Percentiles rank a stretch among this genome's conserved stretches.
phyloP scores from a whole-genome alignment of 2,113 vertebrate species.

The Patagioenas fasciata region DNA sequence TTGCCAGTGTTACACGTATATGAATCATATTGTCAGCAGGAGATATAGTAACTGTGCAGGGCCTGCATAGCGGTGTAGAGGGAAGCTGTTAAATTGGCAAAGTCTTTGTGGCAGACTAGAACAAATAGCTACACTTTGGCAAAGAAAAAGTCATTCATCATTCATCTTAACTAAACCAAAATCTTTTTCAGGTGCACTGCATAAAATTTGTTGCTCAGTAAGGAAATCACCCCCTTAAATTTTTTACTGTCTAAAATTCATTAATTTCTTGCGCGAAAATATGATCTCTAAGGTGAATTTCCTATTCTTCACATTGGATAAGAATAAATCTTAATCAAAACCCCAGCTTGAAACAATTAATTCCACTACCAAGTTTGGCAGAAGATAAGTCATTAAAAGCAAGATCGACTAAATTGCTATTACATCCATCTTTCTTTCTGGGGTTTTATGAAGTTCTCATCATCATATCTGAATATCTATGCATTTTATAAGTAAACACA shows the following conservation, averaged over 20 bases:
- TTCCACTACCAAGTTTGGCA: neutral
- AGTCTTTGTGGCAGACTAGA: neutral
- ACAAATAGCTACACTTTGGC: neutral
- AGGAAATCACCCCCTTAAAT: neutral
- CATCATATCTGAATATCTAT: neutral
- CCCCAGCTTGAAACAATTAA: neutral
- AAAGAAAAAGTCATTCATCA: neutral
- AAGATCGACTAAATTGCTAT: neutral
- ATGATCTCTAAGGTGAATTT: neutral
- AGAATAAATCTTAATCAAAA: neutral
- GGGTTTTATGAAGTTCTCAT: neutral
- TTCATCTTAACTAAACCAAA: neutral
- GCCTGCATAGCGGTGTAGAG: neutral
- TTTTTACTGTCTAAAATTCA: neutral
- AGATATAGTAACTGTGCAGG: neutral
- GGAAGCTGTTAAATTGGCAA: neutral
- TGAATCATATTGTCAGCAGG: slow-evolving; percentile 21
- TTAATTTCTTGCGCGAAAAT: neutral
- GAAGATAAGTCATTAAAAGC: neutral
- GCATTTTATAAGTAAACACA: neutral
- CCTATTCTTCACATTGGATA: neutral
- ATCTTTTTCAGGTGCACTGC: neutral
- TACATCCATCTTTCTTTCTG: neutral
- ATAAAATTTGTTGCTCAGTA: neutral
- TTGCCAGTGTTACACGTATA: slow-evolving; percentile 4